These are phyloP conservation scores for Masticophis lateralis DNA, from an alignment of 2,797 vertebrate species.

Conservation along the genomic window DNA sequence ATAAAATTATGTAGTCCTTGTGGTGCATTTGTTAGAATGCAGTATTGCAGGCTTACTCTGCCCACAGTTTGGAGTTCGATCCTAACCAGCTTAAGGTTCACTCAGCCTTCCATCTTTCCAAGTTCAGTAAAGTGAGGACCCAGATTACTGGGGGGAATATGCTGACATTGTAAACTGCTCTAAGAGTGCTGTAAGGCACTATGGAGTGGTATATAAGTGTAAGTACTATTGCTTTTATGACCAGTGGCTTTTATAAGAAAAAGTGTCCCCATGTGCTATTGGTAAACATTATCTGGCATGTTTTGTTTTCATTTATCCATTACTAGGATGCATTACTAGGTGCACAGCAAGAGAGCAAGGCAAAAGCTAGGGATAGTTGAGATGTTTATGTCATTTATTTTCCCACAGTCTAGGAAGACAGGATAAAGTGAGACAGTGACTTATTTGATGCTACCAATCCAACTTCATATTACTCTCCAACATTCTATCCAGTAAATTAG, in stretches of 20 bases:
- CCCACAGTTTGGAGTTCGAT: background rate
- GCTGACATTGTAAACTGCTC: background rate
- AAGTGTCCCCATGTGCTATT: background rate
- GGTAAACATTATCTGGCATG: background rate
- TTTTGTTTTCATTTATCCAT: background rate
- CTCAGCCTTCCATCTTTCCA: background rate
- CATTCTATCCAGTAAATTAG: background rate
- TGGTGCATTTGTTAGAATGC: background rate
- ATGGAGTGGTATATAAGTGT: background rate
- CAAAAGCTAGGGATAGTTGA: background rate
- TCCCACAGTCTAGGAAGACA: background rate
- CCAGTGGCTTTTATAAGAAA: background rate
- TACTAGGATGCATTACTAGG: background rate
- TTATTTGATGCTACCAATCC: too few species aligned
- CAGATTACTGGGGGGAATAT: background rate
- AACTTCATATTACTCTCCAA: background rate
- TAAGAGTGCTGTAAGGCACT: background rate
- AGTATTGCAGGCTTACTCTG: background rate
- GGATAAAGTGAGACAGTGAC: background rate
- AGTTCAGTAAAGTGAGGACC: background rate
- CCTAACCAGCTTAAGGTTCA: background rate
- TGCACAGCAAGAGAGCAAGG: background rate
- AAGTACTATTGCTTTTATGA: background rate
- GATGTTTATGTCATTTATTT: background rate
- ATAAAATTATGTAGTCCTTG: background rate